Conservation (phyloP, 2,888 invertebrate genomes). For the Schizotus pectinicornis region DNA sequence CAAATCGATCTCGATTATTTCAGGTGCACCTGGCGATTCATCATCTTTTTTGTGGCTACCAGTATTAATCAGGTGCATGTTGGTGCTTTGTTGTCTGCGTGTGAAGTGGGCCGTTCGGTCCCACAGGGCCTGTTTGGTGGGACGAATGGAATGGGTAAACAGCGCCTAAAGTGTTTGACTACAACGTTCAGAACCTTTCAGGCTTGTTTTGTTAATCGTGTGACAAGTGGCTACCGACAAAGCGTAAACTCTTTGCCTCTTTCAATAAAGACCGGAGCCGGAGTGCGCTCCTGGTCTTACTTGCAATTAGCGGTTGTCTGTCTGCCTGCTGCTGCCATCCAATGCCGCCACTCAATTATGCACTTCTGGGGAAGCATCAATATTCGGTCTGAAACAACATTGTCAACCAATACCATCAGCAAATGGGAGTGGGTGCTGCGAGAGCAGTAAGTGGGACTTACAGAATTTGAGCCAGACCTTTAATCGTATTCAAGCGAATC, state of each 20-base stretch:
- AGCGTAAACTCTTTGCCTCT: slow-evolving; percentile 16
- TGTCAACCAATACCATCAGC: too few species aligned
- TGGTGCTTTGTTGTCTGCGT: slow-evolving; percentile 9
- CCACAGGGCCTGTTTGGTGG: slow-evolving; percentile 20
- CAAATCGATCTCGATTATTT: too few species aligned
- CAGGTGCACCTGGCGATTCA: too few species aligned
- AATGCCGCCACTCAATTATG: slow-evolving; percentile 14
- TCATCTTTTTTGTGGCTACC: too few species aligned
- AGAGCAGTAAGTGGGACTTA: too few species aligned
- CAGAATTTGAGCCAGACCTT: too few species aligned
- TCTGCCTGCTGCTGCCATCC: slow-evolving; percentile 6
- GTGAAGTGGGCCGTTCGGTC: slow-evolving; percentile 18
- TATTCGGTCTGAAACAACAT: neutral
- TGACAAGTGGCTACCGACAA: slow-evolving; percentile 23
- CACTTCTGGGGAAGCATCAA: slow-evolving; percentile 7
- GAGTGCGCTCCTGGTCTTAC: slow-evolving; percentile 28
- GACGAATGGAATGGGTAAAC: slow-evolving; percentile 28
- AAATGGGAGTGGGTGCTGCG: too few species aligned
- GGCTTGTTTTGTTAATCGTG: slow-evolving; percentile 23
- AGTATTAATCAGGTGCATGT: neutral
- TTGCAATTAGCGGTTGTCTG: slow-evolving; percentile 20
- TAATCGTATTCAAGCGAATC: too few species aligned
- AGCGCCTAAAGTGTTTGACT: slow-evolving; percentile 26
- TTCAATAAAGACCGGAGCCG: slow-evolving; percentile 23
- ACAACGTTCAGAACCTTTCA: slow-evolving; percentile 25